These are phyloP conservation scores for Muscicapa striata DNA, from an alignment of 2,797 vertebrate species.

Conservation along the genomic window DNA sequence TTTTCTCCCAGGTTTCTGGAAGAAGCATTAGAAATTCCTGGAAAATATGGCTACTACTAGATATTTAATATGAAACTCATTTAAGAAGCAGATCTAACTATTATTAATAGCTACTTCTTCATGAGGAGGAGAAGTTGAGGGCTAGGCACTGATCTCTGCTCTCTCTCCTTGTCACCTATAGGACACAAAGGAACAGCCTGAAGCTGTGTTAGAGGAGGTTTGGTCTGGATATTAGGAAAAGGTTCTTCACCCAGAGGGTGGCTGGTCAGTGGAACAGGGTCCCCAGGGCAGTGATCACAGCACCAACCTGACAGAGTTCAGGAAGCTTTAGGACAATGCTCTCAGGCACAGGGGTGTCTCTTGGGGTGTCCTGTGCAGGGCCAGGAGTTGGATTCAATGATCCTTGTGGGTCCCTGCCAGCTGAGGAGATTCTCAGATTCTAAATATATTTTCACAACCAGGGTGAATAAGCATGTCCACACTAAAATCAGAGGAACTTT, in stretches of 20 bases:
- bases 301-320: background rate
- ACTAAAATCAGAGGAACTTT: background rate
- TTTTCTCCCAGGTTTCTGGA: background rate
- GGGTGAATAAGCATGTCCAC: background rate
- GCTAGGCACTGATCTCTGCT: background rate
- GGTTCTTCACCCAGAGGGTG: background rate
- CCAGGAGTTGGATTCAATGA: fast-evolving
- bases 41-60: background rate
- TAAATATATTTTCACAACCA: background rate
- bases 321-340: fast-evolving
- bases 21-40: background rate
- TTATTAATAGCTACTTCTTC: background rate
- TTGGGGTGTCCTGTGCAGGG: background rate
- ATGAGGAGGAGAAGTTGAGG: background rate
- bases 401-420: background rate
- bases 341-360: background rate
- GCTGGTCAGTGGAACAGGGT: fast-evolving
- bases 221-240: background rate
- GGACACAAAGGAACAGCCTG: background rate
- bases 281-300: background rate
- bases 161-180: too few species aligned
- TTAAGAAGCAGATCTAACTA: background rate
- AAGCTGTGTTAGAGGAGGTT: background rate
- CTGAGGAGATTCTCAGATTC: background rate
- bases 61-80: background rate